These are phyloP conservation scores for Chironomus tentans DNA, from an alignment of 2,888 invertebrate genomes.

Conservation along the genomic window DNA sequence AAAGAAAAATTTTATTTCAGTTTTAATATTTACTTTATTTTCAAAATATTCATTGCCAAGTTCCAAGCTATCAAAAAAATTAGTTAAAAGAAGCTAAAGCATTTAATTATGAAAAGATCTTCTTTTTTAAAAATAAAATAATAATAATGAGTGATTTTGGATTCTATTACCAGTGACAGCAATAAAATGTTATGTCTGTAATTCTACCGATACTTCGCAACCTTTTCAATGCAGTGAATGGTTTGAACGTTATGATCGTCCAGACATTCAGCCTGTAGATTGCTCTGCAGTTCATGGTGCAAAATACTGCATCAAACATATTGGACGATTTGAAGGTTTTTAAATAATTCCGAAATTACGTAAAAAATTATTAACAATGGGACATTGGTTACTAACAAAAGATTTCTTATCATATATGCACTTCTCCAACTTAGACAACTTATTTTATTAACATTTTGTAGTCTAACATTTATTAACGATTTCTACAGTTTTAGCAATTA, in stretches of 20 bases:
- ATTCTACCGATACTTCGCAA: slow-evolving; percentile 63
- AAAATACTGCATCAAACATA: slow-evolving; percentile 85
- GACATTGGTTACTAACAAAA: neutral
- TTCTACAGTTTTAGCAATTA: slow-evolving; percentile 44
- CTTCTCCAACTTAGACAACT: too few relatives aligned
- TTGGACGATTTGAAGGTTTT: slow-evolving; percentile 80
- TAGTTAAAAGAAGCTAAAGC: too few relatives aligned
- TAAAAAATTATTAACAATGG: neutral
- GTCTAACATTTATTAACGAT: neutral
- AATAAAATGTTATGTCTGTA: slow-evolving; percentile 82
- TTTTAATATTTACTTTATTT: too few relatives aligned
- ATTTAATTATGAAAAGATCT: too few relatives aligned
- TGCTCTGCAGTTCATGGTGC: slow-evolving; percentile 77
- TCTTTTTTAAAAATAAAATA: too few relatives aligned
- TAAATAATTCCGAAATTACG: neutral
- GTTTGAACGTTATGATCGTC: slow-evolving; percentile 53
- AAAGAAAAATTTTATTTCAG: too few relatives aligned
- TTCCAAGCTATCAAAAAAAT: too few relatives aligned
- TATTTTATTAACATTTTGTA: too few relatives aligned
- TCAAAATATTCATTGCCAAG: too few relatives aligned
- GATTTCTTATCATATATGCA: too few relatives aligned
- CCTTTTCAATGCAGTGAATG: slow-evolving; percentile 80
- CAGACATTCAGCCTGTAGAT: slow-evolving; percentile 56
- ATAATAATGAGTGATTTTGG: too few relatives aligned
- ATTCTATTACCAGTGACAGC: slow-evolving; percentile 44